Percentiles rank a stretch among this genome's conserved stretches.
phyloP scores from a whole-genome alignment of 2,888 invertebrate species.

The Volucella bombylans region DNA sequence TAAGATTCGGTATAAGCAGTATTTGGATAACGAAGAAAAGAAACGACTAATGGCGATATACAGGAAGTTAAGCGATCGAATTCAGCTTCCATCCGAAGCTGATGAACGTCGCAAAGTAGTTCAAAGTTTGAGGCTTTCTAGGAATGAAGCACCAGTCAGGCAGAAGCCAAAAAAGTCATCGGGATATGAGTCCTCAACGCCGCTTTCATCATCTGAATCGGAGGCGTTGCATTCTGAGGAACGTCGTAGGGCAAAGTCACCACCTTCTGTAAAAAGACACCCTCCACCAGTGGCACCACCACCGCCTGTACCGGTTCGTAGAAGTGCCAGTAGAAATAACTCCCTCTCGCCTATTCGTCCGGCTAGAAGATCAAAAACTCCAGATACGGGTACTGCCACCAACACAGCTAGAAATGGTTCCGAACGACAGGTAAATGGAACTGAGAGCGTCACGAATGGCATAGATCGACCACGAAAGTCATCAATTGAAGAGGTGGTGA shows the following conservation, averaged over 20 bases:
- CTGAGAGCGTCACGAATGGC: too few relatives aligned
- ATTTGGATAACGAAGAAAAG: slow-evolving; percentile 80
- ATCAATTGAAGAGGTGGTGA: slow-evolving; percentile 68
- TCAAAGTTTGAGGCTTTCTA: slow-evolving; percentile 79
- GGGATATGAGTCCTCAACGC: slow-evolving; percentile 81
- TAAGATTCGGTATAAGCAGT: slow-evolving; percentile 79
- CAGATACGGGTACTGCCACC: slow-evolving; percentile 75
- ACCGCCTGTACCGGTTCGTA: slow-evolving; percentile 74
- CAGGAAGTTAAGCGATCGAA: slow-evolving; percentile 79
- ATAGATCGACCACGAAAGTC: slow-evolving; percentile 74
- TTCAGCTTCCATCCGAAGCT: slow-evolving; percentile 78
- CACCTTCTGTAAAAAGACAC: slow-evolving; percentile 70
- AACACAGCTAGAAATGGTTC: too few relatives aligned
- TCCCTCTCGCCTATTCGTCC: slow-evolving; percentile 80
- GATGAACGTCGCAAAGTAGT: slow-evolving; percentile 79
- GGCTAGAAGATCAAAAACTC: slow-evolving; percentile 79
- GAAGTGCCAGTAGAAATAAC: slow-evolving; percentile 78
- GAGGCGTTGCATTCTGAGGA: slow-evolving; percentile 76
- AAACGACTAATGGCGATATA: slow-evolving; percentile 80
- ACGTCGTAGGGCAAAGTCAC: slow-evolving; percentile 76
- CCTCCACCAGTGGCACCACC: slow-evolving; percentile 64
- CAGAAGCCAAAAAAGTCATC: slow-evolving; percentile 73
- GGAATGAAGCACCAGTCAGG: slow-evolving; percentile 76
- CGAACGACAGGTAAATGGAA: too few relatives aligned
- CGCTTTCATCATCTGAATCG: slow-evolving; percentile 81